These are phyloP conservation scores for Muscicapa comitata DNA, from an alignment of 2,797 vertebrate species.

Conservation along the genomic window DNA sequence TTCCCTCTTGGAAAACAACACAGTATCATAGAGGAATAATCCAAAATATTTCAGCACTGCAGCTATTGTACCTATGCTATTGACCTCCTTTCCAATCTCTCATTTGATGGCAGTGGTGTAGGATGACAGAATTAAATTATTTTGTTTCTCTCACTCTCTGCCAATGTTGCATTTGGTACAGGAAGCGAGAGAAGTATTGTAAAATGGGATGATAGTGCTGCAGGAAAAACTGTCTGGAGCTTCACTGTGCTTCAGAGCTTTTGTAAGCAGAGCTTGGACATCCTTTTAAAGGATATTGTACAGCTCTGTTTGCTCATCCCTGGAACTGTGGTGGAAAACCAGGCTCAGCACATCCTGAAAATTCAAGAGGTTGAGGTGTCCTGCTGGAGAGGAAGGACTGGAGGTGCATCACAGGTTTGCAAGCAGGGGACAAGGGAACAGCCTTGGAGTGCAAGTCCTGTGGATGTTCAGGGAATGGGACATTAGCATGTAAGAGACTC, in stretches of 20 bases:
- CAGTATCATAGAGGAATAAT: slow-evolving; percentile 1
- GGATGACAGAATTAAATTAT: not conserved
- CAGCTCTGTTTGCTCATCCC: not conserved
- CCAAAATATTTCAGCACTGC: slow-evolving; percentile 1
- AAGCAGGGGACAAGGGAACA: not conserved
- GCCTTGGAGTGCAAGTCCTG: not conserved
- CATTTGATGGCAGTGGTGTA: not conserved
- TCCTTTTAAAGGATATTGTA: not conserved
- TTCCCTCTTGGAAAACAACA: slow-evolving; percentile 15
- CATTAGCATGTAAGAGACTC: fast-evolving
- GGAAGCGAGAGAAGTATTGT: not conserved
- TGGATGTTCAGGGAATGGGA: not conserved
- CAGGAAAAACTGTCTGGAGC: not conserved
- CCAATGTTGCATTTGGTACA: not conserved
- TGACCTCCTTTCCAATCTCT: not conserved
- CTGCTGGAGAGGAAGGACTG: not conserved
- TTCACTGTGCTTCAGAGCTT: not conserved
- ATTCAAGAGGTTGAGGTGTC: fast-evolving
- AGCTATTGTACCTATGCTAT: not conserved
- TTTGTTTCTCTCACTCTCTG: not conserved
- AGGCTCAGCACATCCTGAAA: not conserved
- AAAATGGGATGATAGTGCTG: not conserved
- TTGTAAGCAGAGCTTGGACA: not conserved
- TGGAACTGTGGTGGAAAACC: not conserved
- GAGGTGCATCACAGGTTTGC: fast-evolving